phyloP scores from a whole-genome alignment of 1,140 invertebrate genomes.

The Drosophila tristis region DNA sequence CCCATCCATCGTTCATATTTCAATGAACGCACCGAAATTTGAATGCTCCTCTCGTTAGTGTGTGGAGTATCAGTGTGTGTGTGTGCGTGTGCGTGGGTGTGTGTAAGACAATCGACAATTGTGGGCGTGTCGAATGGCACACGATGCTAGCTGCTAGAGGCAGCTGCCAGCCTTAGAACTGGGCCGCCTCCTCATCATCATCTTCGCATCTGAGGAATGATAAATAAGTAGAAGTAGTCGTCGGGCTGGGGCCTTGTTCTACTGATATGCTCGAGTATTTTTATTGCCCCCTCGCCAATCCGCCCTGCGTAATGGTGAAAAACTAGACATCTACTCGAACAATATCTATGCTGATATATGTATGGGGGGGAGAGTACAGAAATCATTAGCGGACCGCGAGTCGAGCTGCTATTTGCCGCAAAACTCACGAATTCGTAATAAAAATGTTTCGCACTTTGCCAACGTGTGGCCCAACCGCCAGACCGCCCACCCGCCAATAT shows the following conservation, averaged over 20 bases:
- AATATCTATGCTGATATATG: slow-evolving; percentile 38
- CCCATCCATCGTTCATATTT: slow-evolving; percentile 68
- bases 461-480: slow-evolving; percentile 58
- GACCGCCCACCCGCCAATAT: neutral
- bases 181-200: slow-evolving; percentile 9
- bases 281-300: slow-evolving; percentile 61
- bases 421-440: slow-evolving; percentile 79
- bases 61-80: slow-evolving; percentile 4
- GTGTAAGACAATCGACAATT: slow-evolving; percentile 67
- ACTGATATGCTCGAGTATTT: slow-evolving; percentile 67
- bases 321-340: slow-evolving; percentile 36
- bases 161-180: slow-evolving; percentile 38
- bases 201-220: slow-evolving; percentile 9
- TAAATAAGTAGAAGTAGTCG: too few species aligned
- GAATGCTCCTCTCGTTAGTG: slow-evolving; percentile 39
- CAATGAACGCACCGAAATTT: slow-evolving; percentile 79
- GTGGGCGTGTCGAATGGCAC: slow-evolving; percentile 67
- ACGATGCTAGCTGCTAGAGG: slow-evolving; percentile 20
- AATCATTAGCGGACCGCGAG: slow-evolving; percentile 1
- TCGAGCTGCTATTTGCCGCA: slow-evolving; percentile 61
- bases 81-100: slow-evolving; percentile 3
- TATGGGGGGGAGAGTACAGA: neutral
- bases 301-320: slow-evolving; percentile 58
- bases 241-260: slow-evolving; percentile 3
- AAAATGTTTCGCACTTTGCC: slow-evolving; percentile 69